Percentiles rank a stretch among this genome's conserved stretches.
Conservation (phyloP, 1,140 invertebrate species). For the Drosophila seguyi region DNA sequence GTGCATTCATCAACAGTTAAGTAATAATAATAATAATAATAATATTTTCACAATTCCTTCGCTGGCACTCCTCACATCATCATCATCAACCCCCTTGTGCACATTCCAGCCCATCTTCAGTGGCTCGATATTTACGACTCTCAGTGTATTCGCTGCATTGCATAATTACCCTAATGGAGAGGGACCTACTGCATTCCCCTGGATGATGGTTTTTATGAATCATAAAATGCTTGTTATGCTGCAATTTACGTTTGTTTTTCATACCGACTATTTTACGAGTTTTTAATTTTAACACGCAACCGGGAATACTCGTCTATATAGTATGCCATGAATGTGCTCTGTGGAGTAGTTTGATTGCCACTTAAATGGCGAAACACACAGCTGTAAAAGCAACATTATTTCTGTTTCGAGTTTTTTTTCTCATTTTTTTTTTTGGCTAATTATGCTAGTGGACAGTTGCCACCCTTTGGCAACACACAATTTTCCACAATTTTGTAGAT, state of each 20-base stretch:
- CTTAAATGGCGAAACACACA: conserved; percentile 72
- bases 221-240: conserved; percentile 80
- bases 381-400: conserved; percentile 22
- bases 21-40: neutral
- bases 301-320: conserved; percentile 18
- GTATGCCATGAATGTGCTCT: neutral
- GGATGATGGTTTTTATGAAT: conserved; percentile 60
- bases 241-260: conserved; percentile 71
- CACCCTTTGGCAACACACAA: conserved; percentile 18
- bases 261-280: conserved; percentile 65
- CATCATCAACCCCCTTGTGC: neutral
- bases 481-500: conserved; percentile 40
- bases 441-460: conserved; percentile 52
- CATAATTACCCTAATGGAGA: conserved; percentile 52
- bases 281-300: conserved; percentile 73
- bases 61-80: neutral
- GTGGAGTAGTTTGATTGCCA: conserved; percentile 59
- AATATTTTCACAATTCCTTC: neutral
- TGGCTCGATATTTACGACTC: neutral
- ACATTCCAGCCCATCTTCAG: neutral
- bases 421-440: conserved; percentile 54
- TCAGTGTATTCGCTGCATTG: conserved; percentile 29
- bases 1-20: neutral
- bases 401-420: conserved; percentile 6
- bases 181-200: conserved; percentile 8